Conservation (phyloP, 2,113 vertebrate genomes). For the Tachycineta bicolor region DNA sequence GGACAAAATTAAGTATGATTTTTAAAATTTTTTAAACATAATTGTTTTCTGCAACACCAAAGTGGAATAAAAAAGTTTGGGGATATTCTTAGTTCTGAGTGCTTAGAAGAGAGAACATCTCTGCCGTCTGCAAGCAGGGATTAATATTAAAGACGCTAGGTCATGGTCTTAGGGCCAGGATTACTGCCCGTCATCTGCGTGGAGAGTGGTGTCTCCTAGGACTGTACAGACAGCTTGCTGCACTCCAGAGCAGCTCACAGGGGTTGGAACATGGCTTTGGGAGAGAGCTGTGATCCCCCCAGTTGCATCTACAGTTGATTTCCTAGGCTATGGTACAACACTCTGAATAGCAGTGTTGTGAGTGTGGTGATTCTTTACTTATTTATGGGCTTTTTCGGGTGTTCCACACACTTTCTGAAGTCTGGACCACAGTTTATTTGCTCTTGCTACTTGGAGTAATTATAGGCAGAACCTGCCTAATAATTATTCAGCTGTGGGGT, state of each 20-base stretch:
- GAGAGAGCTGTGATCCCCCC: background rate
- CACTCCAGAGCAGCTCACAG: background rate
- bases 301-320: rapidly evolving
- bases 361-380: background rate
- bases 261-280: background rate
- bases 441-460: background rate
- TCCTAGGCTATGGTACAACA: background rate
- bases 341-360: background rate
- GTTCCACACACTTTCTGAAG: background rate
- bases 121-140: background rate
- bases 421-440: background rate
- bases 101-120: background rate
- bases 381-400: background rate
- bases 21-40: background rate
- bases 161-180: background rate
- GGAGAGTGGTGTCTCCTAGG: background rate
- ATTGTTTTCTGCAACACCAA: background rate
- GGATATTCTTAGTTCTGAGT: background rate
- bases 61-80: background rate
- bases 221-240: background rate
- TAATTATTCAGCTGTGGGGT: background rate
- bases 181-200: background rate
- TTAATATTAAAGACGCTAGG: slow-evolving; percentile 12
- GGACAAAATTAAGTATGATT: background rate
- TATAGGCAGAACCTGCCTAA: background rate